A percentile compares a stretch with the other conserved stretches of the same genome.
Conservation (phyloP, 1,140 invertebrate genomes). For the Gonioctena quinquepunctata region DNA sequence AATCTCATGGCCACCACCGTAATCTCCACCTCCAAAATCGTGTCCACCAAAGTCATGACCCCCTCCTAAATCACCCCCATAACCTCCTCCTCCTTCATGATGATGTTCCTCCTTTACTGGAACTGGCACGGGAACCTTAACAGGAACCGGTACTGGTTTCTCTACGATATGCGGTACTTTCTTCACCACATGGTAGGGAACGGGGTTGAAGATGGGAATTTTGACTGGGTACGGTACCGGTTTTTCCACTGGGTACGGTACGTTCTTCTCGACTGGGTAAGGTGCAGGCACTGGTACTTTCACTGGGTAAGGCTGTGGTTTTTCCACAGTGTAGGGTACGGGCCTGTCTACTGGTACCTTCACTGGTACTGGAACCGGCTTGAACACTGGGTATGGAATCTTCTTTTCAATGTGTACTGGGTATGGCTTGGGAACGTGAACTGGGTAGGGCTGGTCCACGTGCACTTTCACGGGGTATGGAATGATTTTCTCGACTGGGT, state of each 20-base stretch:
- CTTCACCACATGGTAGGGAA: constrained; percentile 67
- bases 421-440: constrained; percentile 56
- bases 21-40: constrained; percentile 28
- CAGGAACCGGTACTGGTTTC: constrained; percentile 63
- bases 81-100: constrained; percentile 11
- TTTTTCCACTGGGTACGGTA: constrained; percentile 66
- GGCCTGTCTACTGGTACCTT: constrained; percentile 62
- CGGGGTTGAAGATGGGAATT: constrained; percentile 66
- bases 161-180: constrained; percentile 67
- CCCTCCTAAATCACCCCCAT: constrained; percentile 33
- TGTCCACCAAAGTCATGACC: constrained; percentile 25
- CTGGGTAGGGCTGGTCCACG: constrained; percentile 63
- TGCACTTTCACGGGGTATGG: constrained; percentile 67
- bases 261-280: constrained; percentile 62
- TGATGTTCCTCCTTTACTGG: constrained; percentile 58
- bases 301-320: constrained; percentile 64
- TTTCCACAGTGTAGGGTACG: constrained; percentile 66
- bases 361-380: constrained; percentile 61
- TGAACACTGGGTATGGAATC: constrained; percentile 56
- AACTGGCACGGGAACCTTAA: constrained; percentile 69
- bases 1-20: constrained; percentile 8
- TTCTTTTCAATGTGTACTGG: constrained; percentile 54
- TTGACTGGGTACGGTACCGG: constrained; percentile 67
- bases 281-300: constrained; percentile 63
- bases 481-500: constrained; percentile 63